Evolutionary conservation across 2,113 vertebrate species (phyloP).

Genomic region (Saguinus midas): DNA sequence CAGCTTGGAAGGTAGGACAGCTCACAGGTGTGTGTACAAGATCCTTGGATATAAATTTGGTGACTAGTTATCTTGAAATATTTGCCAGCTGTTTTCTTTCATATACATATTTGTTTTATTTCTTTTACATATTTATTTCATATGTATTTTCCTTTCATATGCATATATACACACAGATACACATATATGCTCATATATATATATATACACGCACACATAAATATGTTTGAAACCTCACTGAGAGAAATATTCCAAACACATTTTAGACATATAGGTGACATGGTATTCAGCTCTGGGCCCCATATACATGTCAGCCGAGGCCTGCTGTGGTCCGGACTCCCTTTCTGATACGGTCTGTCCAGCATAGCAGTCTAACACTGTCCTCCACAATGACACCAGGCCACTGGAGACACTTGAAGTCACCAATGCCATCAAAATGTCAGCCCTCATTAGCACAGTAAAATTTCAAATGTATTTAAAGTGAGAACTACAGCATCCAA

Average conservation of each 20-base stretch:
- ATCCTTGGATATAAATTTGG: background rate
- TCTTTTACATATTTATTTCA: no score
- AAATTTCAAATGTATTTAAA: background rate
- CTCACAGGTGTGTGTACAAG: accelerated
- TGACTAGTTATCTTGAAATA: background rate
- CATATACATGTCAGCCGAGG: background rate
- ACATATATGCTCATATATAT: no score
- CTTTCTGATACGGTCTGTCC: background rate
- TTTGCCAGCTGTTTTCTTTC: background rate
- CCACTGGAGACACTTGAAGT: background rate
- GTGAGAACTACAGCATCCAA: background rate
- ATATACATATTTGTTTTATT: background rate
- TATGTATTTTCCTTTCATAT: no score
- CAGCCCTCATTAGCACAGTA: background rate
- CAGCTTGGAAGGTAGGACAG: background rate
- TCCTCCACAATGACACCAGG: background rate
- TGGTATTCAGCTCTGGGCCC: background rate
- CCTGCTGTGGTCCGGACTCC: background rate
- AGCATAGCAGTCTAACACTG: background rate
- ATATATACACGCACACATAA: no score
- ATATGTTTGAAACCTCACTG: background rate
- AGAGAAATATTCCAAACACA: background rate
- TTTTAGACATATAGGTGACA: background rate
- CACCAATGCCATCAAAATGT: background rate
- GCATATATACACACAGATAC: no score